These are phyloP conservation scores for Scaptomyza montana DNA, from an alignment of 1,140 invertebrate genomes.

Conservation along the genomic window DNA sequence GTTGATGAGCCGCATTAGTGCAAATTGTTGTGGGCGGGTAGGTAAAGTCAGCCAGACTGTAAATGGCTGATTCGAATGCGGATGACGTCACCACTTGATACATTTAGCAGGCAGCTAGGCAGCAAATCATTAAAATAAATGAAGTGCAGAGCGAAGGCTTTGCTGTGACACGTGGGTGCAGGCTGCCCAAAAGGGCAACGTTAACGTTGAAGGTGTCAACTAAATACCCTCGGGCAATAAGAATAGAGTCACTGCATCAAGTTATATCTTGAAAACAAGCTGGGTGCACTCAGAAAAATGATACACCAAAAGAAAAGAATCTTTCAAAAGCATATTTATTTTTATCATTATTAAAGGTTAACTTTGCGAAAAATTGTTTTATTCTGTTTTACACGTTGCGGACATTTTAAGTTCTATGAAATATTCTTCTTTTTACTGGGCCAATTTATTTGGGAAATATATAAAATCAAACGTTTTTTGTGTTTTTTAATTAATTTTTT, in stretches of 20 bases:
- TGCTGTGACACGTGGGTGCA: conserved; percentile 18
- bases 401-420: neutral
- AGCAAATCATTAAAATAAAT: conserved; percentile 61
- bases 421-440: too few species aligned
- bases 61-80: conserved; percentile 10
- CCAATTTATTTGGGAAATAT: too few species aligned
- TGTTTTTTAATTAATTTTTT: neutral
- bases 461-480: neutral
- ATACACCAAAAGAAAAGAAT: neutral
- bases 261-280: neutral
- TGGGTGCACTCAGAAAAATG: conserved; percentile 5
- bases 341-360: too few species aligned
- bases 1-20: conserved; percentile 70
- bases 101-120: conserved; percentile 15
- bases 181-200: conserved; percentile 8
- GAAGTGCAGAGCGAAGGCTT: conserved; percentile 34
- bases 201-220: conserved; percentile 30
- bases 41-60: conserved; percentile 14
- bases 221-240: conserved; percentile 6
- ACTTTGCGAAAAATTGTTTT: too few species aligned
- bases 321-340: neutral
- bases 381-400: too few species aligned
- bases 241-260: conserved; percentile 1
- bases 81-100: conserved; percentile 58
- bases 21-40: conserved; percentile 65